phyloP scores from a whole-genome alignment of 2,113 vertebrate genomes.

The Zapus hudsonius region DNA sequence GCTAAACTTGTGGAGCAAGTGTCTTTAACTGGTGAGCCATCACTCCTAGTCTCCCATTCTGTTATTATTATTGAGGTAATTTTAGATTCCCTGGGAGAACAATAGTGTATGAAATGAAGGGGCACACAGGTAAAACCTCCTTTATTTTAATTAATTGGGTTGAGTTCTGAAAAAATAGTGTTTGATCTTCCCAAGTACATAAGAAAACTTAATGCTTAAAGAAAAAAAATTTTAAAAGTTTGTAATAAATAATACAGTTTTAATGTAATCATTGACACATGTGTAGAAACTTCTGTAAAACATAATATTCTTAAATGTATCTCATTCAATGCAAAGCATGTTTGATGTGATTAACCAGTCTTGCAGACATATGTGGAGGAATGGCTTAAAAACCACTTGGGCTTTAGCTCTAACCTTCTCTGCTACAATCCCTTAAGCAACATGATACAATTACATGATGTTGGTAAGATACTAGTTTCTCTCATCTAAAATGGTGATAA shows the following conservation, averaged over 20 bases:
- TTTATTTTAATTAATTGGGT: not conserved
- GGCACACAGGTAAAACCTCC: not conserved
- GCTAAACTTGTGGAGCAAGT: too few relatives aligned
- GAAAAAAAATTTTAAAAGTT: not conserved
- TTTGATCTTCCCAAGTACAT: not conserved
- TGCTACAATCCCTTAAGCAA: not conserved
- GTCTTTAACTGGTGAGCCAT: too few relatives aligned
- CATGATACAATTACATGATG: not conserved
- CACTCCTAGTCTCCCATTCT: not conserved
- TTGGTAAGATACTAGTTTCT: not conserved
- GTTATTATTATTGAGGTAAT: not conserved
- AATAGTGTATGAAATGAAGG: not conserved
- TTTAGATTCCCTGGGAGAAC: not conserved
- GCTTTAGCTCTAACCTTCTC: rapidly evolving
- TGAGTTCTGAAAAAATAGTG: not conserved
- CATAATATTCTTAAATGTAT: not conserved
- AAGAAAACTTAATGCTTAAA: not conserved
- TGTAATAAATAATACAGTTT: not conserved
- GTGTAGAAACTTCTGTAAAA: not conserved
- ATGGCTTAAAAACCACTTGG: not conserved
- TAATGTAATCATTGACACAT: not conserved
- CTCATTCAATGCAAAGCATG: not conserved
- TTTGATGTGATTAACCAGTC: not conserved
- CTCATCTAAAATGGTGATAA: not conserved
- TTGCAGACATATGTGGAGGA: not conserved